Evolutionary conservation across 1,140 invertebrate species (phyloP), one percentile per base, ranked within the genome.

Genomic region (Megalopta genalis): DNA sequence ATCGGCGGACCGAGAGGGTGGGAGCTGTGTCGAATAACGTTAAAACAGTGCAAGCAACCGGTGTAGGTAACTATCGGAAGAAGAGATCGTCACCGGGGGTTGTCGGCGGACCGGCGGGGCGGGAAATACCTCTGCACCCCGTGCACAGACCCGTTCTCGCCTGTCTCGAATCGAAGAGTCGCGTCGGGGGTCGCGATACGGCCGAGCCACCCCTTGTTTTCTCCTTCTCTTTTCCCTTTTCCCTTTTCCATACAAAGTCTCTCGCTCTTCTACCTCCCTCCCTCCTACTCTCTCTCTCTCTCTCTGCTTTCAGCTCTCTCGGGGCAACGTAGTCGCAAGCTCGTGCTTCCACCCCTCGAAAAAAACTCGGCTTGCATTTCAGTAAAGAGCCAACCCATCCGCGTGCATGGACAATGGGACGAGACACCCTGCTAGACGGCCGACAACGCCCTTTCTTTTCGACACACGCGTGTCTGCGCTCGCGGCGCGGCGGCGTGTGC

Each of bases 331-430:
- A 37, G 37, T 60, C n/a, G 67, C 37, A 42, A 23, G 59, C 39
- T 79, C 68, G 37, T 69, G 67, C n/a, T 68, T 70, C 74, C 59
- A 59, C 42, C 75, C 66, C 62, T 75, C 46, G 62, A 77, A 83
- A 79, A 79, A 84, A 82, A 81, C 75, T 68, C 76, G 81, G 68
- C 81, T 87, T 85, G 83, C 81, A 85, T 87, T 86, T 87, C 77
- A 85, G 86, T 86, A 88, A 88, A 87, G 86, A 86, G 81, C 81
- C 75, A 85, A 86, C 83, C 86, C 86, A 85, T 87, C 76, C 82
- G 71, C 81, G 75, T 87, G 80, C 73, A 84, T 80, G 78, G 76
- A 88, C 83, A 88, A 88, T 87, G 66, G 81, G 81, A 85, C 86
- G 77, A 88, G 86, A 88, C 86, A 66, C 81, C 86, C 76, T 75